phyloP scores from a whole-genome alignment of 2,797 vertebrate species.

The Aeoliscus strigatus region DNA sequence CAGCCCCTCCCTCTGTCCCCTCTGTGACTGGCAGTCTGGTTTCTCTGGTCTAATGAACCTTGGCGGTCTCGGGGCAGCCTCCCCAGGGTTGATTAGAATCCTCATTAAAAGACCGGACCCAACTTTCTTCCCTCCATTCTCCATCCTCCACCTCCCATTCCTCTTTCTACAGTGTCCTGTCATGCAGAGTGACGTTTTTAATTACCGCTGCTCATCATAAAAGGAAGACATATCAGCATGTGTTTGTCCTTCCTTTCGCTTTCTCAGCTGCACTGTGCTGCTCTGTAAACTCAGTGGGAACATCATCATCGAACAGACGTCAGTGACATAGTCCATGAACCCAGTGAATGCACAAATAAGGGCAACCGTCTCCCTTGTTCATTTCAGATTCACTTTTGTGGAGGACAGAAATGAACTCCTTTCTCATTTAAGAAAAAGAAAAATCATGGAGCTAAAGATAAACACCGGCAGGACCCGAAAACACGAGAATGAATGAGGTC shows the following conservation, averaged over 20 bases:
- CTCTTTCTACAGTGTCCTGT: conserved; percentile 28
- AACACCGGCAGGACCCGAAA: conserved; percentile 3
- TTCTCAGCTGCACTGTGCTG: conserved; percentile 36
- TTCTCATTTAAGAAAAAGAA: background rate
- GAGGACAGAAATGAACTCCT: conserved; percentile 30
- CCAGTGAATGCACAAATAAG: conserved; percentile 27
- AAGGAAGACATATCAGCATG: conserved; percentile 34
- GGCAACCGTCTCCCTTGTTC: conserved; percentile 35
- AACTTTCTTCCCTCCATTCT: conserved; percentile 19
- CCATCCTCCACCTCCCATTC: too few relatives aligned
- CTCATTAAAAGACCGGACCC: conserved; percentile 69
- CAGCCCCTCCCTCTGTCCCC: background rate
- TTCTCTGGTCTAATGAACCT: conserved; percentile 69
- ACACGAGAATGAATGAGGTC: conserved; percentile 30
- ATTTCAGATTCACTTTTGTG: conserved; percentile 26
- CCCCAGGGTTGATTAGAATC: conserved; percentile 67
- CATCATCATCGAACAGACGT: conserved; percentile 35
- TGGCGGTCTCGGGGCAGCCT: conserved; percentile 67
- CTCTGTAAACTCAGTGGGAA: conserved; percentile 31
- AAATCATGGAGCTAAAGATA: conserved; percentile 1
- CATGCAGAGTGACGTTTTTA: conserved; percentile 66
- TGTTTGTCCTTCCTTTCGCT: conserved; percentile 11
- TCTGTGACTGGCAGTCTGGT: conserved; percentile 41
- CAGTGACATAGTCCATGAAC: conserved; percentile 18
- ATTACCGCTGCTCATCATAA: conserved; percentile 61